These are phyloP conservation scores for Seriola rivoliana DNA, from an alignment of 2,113 vertebrate species.

Conservation along the genomic window DNA sequence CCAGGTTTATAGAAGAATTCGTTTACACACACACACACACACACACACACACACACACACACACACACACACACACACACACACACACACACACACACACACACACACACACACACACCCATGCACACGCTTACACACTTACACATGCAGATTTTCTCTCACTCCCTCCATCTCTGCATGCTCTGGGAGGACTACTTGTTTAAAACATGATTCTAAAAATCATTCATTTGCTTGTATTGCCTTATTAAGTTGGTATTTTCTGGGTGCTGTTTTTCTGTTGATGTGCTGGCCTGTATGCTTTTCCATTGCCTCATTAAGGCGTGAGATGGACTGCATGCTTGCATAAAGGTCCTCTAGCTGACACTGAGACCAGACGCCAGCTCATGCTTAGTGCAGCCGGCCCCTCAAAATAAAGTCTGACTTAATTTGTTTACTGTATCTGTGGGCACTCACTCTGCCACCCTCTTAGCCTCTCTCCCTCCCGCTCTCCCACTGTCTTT, in stretches of 20 bases:
- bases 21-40: conserved; percentile 70
- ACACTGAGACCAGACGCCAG: conserved; percentile 77
- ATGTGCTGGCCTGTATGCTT: conserved; percentile 61
- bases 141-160: conserved; percentile 77
- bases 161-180: conserved; percentile 67
- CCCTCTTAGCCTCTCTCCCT: conserved; percentile 54
- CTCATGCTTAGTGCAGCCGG: conserved; percentile 71
- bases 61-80: conserved; percentile 62
- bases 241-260: conserved; percentile 79
- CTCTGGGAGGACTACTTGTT: conserved; percentile 75
- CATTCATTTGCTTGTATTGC: conserved; percentile 77
- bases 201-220: conserved; percentile 78
- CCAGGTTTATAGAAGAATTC: conserved; percentile 87
- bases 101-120: conserved; percentile 45
- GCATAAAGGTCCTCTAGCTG: conserved; percentile 76
- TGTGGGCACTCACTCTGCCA: conserved; percentile 68
- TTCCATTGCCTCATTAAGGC: conserved; percentile 81
- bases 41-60: conserved; percentile 40
- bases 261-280: conserved; percentile 69
- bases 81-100: conserved; percentile 28
- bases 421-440: conserved; percentile 84
- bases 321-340: conserved; percentile 68
- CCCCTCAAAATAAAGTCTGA: conserved; percentile 82
- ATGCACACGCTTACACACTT: conserved; percentile 63
- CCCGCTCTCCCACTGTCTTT: conserved; percentile 59